A percentile compares a stretch with the other conserved stretches of the same genome.
Conservation (phyloP, 2,797 vertebrate species). For the Anisognathus igniventris region DNA sequence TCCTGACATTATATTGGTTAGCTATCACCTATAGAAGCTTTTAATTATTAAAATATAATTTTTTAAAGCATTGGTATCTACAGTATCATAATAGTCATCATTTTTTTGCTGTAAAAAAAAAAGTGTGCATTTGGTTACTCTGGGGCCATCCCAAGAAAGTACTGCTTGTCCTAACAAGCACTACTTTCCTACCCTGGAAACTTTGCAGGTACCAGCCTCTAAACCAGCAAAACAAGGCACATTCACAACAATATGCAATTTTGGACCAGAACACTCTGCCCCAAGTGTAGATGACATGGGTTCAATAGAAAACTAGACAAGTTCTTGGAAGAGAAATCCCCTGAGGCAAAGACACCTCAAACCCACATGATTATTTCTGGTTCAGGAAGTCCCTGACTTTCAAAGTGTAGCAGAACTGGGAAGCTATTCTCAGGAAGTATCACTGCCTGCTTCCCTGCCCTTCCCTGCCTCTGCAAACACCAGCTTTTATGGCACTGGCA, state of each 20-base stretch:
- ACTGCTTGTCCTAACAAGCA: neutral
- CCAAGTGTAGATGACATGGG: neutral
- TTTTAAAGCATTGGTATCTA: rapidly evolving
- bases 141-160: neutral
- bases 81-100: neutral
- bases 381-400: neutral
- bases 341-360: neutral
- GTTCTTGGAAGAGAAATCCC: neutral
- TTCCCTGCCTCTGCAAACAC: neutral
- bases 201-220: neutral
- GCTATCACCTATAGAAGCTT: neutral
- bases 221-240: neutral
- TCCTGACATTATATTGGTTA: neutral
- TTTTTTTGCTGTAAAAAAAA: neutral
- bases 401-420: neutral
- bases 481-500: neutral
- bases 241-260: neutral
- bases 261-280: neutral
- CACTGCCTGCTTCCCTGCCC: neutral
- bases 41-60: neutral
- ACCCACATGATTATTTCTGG: neutral
- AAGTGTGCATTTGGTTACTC: neutral
- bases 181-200: neutral
- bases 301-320: neutral
- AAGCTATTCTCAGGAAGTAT: neutral